A percentile compares a stretch with the other conserved stretches of the same genome.
Evolutionary conservation across 2,797 vertebrate species (phyloP).

Genomic region (Labroides dimidiatus): DNA sequence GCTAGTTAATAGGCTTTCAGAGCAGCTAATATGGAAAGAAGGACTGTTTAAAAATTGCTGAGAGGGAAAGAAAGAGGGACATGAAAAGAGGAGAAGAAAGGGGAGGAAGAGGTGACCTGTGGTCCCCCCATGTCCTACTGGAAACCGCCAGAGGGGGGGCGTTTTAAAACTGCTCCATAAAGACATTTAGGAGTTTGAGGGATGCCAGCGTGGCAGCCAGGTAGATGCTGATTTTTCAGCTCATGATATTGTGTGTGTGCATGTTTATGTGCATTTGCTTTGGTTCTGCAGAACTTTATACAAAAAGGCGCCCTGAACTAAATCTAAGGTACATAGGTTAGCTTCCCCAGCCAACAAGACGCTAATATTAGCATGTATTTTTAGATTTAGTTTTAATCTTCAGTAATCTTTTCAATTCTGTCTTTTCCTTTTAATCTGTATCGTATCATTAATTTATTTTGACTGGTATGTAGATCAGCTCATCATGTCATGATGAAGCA

Average conservation of each 20-base stretch:
- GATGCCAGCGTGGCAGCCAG: conserved; percentile 69
- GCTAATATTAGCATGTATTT: not conserved
- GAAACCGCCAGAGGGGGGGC: conserved; percentile 67
- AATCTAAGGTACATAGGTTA: not conserved
- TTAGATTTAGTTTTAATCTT: not conserved
- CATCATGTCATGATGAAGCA: too few species aligned
- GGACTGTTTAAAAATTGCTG: conserved; percentile 73
- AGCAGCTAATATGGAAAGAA: conserved; percentile 74
- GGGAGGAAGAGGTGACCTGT: conserved; percentile 71
- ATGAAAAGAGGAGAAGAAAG: conserved; percentile 77
- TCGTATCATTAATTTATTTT: too few species aligned
- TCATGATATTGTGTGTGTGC: not conserved
- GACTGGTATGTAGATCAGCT: too few species aligned
- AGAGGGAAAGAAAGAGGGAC: conserved; percentile 63
- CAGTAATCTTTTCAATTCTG: not conserved
- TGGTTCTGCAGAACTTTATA: conserved; percentile 6
- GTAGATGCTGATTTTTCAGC: conserved; percentile 54
- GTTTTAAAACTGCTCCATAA: conserved; percentile 69
- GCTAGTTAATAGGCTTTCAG: conserved; percentile 63
- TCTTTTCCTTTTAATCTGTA: too few species aligned
- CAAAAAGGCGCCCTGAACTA: conserved; percentile 17
- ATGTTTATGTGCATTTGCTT: conserved; percentile 13
- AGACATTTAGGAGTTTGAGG: conserved; percentile 57
- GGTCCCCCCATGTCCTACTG: conserved; percentile 72
- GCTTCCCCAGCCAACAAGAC: not conserved